These are phyloP conservation scores for Drepanosiphum platanoidis DNA, from an alignment of 2,888 invertebrate genomes.

Conservation along the genomic window DNA sequence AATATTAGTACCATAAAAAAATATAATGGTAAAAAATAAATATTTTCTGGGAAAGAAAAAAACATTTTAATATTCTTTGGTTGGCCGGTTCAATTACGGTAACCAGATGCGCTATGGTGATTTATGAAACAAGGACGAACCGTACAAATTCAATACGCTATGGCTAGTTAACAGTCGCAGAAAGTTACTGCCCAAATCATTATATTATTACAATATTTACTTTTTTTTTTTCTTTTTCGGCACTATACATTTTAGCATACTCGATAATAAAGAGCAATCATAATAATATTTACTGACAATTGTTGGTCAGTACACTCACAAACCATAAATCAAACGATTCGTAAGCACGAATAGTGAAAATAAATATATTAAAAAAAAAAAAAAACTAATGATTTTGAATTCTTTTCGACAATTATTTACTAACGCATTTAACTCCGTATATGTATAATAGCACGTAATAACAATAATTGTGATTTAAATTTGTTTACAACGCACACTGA, in stretches of 20 bases:
- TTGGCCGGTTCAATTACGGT: slow-evolving; percentile 25
- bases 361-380: not conserved
- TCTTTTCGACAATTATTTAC: too few species aligned
- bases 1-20: not conserved
- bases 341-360: not conserved
- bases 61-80: slow-evolving; percentile 39
- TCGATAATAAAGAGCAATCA: slow-evolving; percentile 31
- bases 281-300: slow-evolving; percentile 5
- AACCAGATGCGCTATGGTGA: slow-evolving; percentile 35
- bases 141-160: slow-evolving; percentile 53
- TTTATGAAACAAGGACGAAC: slow-evolving; percentile 48
- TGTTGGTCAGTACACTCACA: not conserved
- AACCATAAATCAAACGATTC: not conserved
- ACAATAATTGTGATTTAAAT: too few species aligned
- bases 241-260: not conserved
- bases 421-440: too few species aligned
- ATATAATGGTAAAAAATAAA: not conserved
- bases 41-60: slow-evolving; percentile 2
- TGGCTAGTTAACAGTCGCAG: slow-evolving; percentile 45
- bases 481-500: too few species aligned
- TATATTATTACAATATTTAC: slow-evolving; percentile 36
- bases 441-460: too few species aligned
- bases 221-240: slow-evolving; percentile 42
- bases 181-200: slow-evolving; percentile 37
- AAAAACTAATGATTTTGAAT: too few species aligned